Conservation (phyloP, 2,888 invertebrate genomes). For the Sinotaia quadrata region DNA sequence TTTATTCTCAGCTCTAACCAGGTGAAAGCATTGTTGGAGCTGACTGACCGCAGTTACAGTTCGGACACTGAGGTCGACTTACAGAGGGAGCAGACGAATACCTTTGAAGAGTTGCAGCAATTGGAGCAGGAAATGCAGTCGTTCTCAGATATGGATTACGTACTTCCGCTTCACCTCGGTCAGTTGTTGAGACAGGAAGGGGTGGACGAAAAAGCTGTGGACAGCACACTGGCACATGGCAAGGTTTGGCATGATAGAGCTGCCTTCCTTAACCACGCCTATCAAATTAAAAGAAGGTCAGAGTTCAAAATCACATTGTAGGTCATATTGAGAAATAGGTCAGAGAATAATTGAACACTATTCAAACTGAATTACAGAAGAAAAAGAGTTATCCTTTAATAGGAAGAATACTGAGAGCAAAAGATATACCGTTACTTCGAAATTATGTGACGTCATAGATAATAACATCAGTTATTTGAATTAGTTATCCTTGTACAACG, state of each 20-base stretch:
- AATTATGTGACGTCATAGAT: too few relatives aligned
- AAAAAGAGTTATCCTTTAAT: too few relatives aligned
- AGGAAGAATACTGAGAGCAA: too few relatives aligned
- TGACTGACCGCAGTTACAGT: background rate
- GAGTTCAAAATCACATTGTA: too few relatives aligned
- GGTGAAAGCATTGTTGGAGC: background rate
- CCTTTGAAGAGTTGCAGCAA: conserved; percentile 9
- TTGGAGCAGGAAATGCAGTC: conserved; percentile 17
- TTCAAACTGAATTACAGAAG: too few relatives aligned
- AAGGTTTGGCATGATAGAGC: conserved; percentile 26
- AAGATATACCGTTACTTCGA: too few relatives aligned
- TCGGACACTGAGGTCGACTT: background rate
- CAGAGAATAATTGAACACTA: too few relatives aligned
- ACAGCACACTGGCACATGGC: conserved; percentile 18
- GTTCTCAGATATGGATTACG: conserved; percentile 30
- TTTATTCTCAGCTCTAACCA: conserved; percentile 22
- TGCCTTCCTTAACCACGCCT: conserved; percentile 19
- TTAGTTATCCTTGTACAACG: too few relatives aligned
- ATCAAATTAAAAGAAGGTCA: conserved; percentile 19
- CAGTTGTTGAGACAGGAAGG: conserved; percentile 27
- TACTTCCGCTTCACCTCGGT: conserved; percentile 21
- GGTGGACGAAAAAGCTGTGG: conserved; percentile 12
- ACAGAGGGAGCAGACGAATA: background rate
- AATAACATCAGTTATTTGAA: too few relatives aligned
- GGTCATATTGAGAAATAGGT: too few relatives aligned